These are phyloP conservation scores for Harpagus bidentatus DNA, from an alignment of 2,113 vertebrate genomes.

Conservation along the genomic window DNA sequence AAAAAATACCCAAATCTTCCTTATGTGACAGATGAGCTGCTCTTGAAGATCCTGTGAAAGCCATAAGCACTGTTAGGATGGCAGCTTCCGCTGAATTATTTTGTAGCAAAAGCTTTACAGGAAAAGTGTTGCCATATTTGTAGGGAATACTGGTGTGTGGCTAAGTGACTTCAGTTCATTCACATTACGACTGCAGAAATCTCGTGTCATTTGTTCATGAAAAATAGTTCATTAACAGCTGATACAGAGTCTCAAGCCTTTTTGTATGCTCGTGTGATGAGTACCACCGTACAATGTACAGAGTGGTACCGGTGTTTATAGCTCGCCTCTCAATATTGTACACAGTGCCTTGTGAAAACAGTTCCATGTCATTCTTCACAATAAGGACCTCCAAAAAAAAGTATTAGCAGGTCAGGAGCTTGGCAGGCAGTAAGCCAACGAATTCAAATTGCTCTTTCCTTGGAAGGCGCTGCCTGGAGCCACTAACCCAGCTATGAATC, in stretches of 20 bases:
- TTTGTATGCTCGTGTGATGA: background rate
- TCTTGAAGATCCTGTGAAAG: slow-evolving; percentile 3
- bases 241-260: background rate
- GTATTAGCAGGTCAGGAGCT: background rate
- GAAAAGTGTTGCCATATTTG: background rate
- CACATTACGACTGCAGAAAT: background rate
- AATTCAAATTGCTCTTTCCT: background rate
- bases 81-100: background rate
- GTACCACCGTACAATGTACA: fast-evolving
- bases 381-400: background rate
- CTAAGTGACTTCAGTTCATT: background rate
- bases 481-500: background rate
- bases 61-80: background rate
- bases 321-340: background rate
- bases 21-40: background rate
- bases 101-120: background rate
- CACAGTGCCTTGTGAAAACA: background rate
- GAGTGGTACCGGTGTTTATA: background rate
- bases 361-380: background rate
- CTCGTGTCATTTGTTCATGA: background rate
- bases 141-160: slow-evolving; percentile 3
- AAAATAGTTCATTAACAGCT: background rate
- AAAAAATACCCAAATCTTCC: background rate
- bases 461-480: background rate
- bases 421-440: background rate